Evolutionary conservation across 2,113 vertebrate genomes (phyloP).

Genomic region (Eubucco bourcierii): DNA sequence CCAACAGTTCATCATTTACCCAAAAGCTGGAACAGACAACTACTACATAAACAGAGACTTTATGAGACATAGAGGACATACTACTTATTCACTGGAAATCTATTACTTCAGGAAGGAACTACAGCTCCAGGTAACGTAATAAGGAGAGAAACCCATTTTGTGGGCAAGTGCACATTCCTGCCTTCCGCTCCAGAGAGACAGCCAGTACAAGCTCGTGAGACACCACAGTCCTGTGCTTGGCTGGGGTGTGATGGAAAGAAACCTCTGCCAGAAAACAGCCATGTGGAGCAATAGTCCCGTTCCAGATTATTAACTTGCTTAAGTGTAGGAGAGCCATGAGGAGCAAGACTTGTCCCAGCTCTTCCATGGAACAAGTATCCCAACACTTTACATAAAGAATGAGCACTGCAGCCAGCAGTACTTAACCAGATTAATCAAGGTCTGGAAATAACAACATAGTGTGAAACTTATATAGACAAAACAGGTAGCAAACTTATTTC

Average conservation of each 20-base stretch:
- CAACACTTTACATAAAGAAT: background rate
- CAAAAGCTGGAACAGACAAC: background rate
- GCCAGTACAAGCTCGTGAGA: background rate
- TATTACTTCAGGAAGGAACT: background rate
- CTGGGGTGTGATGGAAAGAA: constrained; percentile 7
- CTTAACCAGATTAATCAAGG: background rate
- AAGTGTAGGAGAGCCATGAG: background rate
- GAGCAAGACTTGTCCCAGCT: background rate
- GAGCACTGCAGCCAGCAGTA: background rate
- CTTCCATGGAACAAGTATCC: background rate
- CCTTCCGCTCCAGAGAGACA: background rate
- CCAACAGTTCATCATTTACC: background rate
- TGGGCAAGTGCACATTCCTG: background rate
- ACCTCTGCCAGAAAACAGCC: background rate
- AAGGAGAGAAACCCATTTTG: background rate
- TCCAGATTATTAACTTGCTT: constrained; percentile 14
- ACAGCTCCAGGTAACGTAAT: background rate
- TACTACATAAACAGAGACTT: background rate
- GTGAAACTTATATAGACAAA: background rate
- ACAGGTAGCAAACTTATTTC: background rate
- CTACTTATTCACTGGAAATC: background rate
- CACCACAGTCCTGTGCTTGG: background rate
- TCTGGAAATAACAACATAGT: background rate
- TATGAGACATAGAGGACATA: background rate
- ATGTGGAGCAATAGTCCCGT: background rate